Evolutionary conservation across 2,113 vertebrate species (phyloP), one percentile per base, ranked within the genome.

Genomic region (Hyla sarda): DNA sequence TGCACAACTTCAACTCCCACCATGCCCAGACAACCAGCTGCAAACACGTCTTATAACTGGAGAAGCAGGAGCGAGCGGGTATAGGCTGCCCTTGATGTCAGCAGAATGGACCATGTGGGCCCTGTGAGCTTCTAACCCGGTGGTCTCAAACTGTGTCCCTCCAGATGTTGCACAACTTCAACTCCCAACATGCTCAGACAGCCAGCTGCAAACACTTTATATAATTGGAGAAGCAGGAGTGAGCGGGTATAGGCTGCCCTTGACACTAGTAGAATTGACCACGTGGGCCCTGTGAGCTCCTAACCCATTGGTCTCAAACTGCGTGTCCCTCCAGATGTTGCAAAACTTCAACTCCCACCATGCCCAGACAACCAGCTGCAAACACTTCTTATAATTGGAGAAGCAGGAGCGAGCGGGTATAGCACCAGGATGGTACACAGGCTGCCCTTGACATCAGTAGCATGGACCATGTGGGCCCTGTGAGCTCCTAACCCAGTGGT

Each of bases 81-180:
- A 41, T 28, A 23, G 34, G 78, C 34, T 10, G 60, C 62, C 45
- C 65, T 82, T 82, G 62, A 82, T 30, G 81, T 82, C 81, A 82
- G 45, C 0, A 12, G 45, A 62, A 0, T 8, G 62, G 1, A 67
- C 47, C 65, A 71, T 47, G 47, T 82, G 60, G 37, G 25, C 62
- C 45, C 2, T 25, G 34, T 14, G 83, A 25, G 28, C 69, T 80
- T 8, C 41, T 41, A 8, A n/a, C n/a, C n/a, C n/a, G n/a, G n/a
- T n/a, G n/a, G n/a, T n/a, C n/a, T n/a, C n/a, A n/a, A n/a, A n/a
- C n/a, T n/a, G n/a, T n/a, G n/a, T n/a, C n/a, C n/a, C n/a, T n/a
- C n/a, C n/a, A n/a, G n/a, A n/a, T n/a, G n/a, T n/a, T n/a, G n/a
- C n/a, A n/a, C n/a, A n/a, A n/a, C n/a, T n/a, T n/a, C n/a, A n/a